Percentiles rank a stretch among this genome's conserved stretches.
Conservation (phyloP, 2,888 invertebrate species). For the Drosophila paramelanica region DNA sequence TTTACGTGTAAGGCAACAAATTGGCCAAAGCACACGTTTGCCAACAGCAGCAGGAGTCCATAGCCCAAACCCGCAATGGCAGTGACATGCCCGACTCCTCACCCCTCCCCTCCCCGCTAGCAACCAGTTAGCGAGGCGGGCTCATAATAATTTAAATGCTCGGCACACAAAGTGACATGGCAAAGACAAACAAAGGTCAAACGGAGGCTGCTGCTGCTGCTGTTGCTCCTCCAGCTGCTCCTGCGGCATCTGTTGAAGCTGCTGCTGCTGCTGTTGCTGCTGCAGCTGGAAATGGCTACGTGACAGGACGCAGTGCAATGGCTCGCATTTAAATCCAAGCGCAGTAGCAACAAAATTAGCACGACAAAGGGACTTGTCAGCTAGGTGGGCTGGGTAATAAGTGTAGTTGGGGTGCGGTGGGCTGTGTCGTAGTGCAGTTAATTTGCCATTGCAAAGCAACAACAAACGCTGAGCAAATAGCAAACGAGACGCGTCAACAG, state of each 20-base stretch:
- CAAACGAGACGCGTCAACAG: conserved; percentile 58
- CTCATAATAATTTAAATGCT: conserved; percentile 83
- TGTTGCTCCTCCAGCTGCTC: conserved; percentile 15
- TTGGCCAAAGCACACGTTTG: conserved; percentile 79
- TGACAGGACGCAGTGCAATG: conserved; percentile 76
- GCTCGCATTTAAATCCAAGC: conserved; percentile 76
- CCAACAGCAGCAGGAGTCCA: conserved; percentile 30
- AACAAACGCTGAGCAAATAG: conserved; percentile 75
- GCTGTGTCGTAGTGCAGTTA: conserved; percentile 60
- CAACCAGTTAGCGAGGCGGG: conserved; percentile 52
- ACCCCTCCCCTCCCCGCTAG: neutral
- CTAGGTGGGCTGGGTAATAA: conserved; percentile 14
- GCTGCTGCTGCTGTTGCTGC: conserved; percentile 22
- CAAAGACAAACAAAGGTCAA: conserved; percentile 82
- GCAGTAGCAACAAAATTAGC: conserved; percentile 76
- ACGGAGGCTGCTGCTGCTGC: conserved; percentile 25
- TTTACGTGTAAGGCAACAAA: conserved; percentile 80
- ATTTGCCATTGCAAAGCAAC: conserved; percentile 69
- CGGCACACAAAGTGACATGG: conserved; percentile 79
- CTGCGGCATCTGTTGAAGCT: conserved; percentile 9
- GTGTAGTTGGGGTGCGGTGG: neutral
- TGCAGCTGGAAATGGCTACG: conserved; percentile 78
- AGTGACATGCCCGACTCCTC: conserved; percentile 16
- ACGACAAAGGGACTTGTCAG: conserved; percentile 70
- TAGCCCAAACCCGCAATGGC: conserved; percentile 25